These are phyloP conservation scores for Hepsetus odoe DNA, from an alignment of 2,113 vertebrate genomes.

Conservation along the genomic window DNA sequence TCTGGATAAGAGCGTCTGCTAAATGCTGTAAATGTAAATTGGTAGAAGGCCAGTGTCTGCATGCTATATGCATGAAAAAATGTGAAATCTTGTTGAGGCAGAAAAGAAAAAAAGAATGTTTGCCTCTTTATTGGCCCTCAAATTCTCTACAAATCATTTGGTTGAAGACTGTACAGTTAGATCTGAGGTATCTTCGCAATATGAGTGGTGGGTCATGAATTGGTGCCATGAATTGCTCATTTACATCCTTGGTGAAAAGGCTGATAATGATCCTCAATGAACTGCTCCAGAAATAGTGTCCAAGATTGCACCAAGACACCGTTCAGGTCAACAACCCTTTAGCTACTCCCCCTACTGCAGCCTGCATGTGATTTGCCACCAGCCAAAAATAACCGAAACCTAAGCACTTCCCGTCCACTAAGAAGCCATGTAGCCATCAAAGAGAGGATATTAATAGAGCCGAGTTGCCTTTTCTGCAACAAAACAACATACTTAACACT, in stretches of 20 bases:
- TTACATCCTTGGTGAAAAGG: conserved; percentile 53
- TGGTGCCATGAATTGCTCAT: conserved; percentile 65
- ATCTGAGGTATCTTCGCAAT: background rate
- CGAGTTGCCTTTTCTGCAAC: conserved; percentile 65
- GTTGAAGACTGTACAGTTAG: background rate
- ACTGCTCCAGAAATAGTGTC: conserved; percentile 65
- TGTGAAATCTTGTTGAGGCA: no score
- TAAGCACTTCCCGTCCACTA: conserved; percentile 69
- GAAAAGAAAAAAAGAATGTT: no score
- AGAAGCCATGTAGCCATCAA: conserved; percentile 70
- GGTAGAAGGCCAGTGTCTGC: no score
- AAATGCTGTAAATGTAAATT: no score
- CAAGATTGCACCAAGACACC: conserved; percentile 58
- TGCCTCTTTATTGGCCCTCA: background rate
- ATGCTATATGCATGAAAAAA: no score
- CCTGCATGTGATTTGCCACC: conserved; percentile 66
- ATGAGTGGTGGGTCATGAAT: conserved; percentile 44
- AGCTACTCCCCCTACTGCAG: conserved; percentile 27
- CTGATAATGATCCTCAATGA: conserved; percentile 66
- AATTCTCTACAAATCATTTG: background rate
- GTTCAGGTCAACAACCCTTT: conserved; percentile 71
- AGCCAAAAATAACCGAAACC: conserved; percentile 77
- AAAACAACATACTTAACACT: conserved; percentile 58
- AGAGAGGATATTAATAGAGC: conserved; percentile 71
- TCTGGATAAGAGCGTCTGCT: no score